Conservation (phyloP, 2,797 vertebrate genomes). For the Thaleichthys pacificus region DNA sequence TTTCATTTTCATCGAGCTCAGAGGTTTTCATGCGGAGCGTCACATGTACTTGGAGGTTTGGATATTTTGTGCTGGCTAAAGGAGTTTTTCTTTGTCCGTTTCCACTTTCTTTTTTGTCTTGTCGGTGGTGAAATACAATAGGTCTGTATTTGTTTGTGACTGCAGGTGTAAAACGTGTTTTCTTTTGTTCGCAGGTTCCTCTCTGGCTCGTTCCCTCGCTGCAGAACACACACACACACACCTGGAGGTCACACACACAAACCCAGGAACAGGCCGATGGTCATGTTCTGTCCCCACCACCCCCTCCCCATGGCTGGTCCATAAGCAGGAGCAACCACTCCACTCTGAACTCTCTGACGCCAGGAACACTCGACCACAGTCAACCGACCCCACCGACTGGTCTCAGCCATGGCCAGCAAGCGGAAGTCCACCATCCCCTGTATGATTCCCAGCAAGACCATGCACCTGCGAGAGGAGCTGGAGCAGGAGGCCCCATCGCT, state of each 20-base stretch:
- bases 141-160: too few species aligned
- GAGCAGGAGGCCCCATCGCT: slow-evolving; percentile 67
- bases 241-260: slow-evolving; percentile 1
- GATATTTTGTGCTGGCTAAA: neutral
- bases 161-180: neutral
- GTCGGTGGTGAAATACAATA: too few species aligned
- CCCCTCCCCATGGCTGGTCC: slow-evolving; percentile 56
- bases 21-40: slow-evolving; percentile 21
- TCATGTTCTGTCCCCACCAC: slow-evolving; percentile 42
- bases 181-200: slow-evolving; percentile 50
- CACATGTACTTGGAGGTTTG: slow-evolving; percentile 2
- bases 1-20: slow-evolving; percentile 15
- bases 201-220: slow-evolving; percentile 2
- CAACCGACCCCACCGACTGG: slow-evolving; percentile 29
- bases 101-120: neutral
- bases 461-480: slow-evolving; percentile 73
- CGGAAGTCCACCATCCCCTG: slow-evolving; percentile 97
- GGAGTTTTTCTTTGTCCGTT: neutral
- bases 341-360: slow-evolving; percentile 18
- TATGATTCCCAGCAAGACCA: slow-evolving; percentile 93
- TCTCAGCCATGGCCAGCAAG: slow-evolving; percentile 91
- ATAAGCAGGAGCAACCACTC: slow-evolving; percentile 43
- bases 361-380: slow-evolving; percentile 36
- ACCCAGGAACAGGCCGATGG: slow-evolving; percentile 41
- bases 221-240: slow-evolving; percentile 16